Evolutionary conservation across 2,113 vertebrate genomes (phyloP).

Genomic region (Irena cyanogastra): DNA sequence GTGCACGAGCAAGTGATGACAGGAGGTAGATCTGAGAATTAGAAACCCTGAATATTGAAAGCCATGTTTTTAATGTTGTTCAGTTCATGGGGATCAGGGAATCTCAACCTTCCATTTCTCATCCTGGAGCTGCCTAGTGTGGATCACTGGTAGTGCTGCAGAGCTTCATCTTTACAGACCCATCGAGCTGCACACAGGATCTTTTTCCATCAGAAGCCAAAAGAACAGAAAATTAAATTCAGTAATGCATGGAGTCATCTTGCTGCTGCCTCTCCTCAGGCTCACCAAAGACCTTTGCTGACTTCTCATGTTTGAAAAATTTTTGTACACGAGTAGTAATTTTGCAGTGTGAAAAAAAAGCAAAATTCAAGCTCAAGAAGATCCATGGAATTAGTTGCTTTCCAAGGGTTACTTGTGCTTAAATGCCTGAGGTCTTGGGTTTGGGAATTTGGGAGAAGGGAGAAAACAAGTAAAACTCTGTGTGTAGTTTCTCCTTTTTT

Average conservation of each 20-base stretch:
- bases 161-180: not conserved
- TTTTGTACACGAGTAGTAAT: not conserved
- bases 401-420: not conserved
- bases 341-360: not conserved
- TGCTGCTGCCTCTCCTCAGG: not conserved
- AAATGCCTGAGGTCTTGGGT: not conserved
- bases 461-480: slow-evolving; percentile 5
- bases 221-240: slow-evolving; percentile 32
- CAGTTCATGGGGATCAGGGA: not conserved
- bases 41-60: not conserved
- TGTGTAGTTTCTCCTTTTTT: not conserved
- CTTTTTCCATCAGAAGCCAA: not conserved
- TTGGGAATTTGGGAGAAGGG: not conserved
- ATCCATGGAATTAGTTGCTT: not conserved
- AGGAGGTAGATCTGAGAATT: not conserved
- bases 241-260: not conserved
- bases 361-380: not conserved
- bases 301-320: not conserved
- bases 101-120: not conserved
- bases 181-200: not conserved
- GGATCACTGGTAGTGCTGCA: not conserved
- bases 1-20: not conserved
- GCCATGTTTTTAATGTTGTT: not conserved
- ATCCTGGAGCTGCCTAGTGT: not conserved
- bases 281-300: not conserved